Base-by-base conservation (phyloP, 1,140 invertebrate genomes). In the Heliconius himera region DNA sequence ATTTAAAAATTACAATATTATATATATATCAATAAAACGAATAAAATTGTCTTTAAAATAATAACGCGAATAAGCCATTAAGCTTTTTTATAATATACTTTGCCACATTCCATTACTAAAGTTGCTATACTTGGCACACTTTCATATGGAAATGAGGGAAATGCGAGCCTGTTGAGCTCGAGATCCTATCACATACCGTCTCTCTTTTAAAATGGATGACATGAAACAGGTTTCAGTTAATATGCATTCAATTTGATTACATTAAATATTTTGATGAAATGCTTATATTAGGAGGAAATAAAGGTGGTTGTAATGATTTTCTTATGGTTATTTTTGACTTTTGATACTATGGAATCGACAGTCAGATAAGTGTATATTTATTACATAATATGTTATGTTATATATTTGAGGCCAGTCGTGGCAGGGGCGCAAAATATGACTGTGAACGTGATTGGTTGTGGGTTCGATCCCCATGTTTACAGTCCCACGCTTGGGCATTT, bases 71-170 rank as follows among this genome's bases (percentile, higher is more conserved):
- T 66, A 26, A 66, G 60, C 60, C 22, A 26, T 66, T 66, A 26
- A 29, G 22, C 60, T 49, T 76, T 70, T 18, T 70, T 41, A 38
- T 75, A 75, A 66, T 66, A 46, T 33, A 26, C 73, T 75, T 79
- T 79, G 73, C 66, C 78, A 75, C 78, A 74, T 75, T 36, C 70
- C 74, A 71, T 80, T 76, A 75, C 70, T 76, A 66, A 76, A 76
- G 78, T 80, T 54, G 74, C 74, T 38, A 70, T 75, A 79, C 81
- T 80, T 83, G 79, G 85, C 75, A 83, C 86, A 88, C 88, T 91
- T 90, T 90, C 89, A 88, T 73, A 90, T 91, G 88, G 86, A 91
- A 91, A 91, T 90, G 87, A 86, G 81, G 70, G 81, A 83, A 81
- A 82, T 81, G 78, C 79, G 82, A 82, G 78, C 83, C 83, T 86